Evolutionary conservation across 2,888 invertebrate species (phyloP).

Genomic region (Molorchus minor): DNA sequence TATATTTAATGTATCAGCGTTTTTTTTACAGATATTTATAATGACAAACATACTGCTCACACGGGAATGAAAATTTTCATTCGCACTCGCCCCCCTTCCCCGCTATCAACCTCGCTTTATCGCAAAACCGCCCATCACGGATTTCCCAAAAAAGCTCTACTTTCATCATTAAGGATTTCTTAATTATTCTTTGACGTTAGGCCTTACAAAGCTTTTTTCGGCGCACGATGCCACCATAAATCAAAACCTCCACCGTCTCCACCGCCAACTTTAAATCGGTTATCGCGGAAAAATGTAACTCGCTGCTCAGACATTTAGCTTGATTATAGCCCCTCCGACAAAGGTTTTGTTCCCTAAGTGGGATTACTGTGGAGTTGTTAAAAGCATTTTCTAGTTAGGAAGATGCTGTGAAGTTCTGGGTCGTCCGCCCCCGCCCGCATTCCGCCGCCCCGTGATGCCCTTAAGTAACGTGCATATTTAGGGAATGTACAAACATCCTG

Average conservation of each 20-base stretch:
- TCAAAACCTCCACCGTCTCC: slow-evolving; percentile 10
- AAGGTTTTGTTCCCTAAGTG: slow-evolving; percentile 48
- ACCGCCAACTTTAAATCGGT: slow-evolving; percentile 2
- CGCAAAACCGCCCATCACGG: too few species aligned
- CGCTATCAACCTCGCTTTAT: too few species aligned
- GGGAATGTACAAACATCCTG: slow-evolving; percentile 6
- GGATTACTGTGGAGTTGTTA: slow-evolving; percentile 55
- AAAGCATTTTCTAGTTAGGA: slow-evolving; percentile 59
- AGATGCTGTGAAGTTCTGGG: slow-evolving; percentile 41
- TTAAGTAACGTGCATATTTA: slow-evolving; percentile 24
- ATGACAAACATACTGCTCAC: too few species aligned
- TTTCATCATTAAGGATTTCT: neutral
- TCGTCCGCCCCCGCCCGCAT: slow-evolving; percentile 18
- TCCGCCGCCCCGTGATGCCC: slow-evolving; percentile 4
- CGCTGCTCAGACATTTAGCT: slow-evolving; percentile 36
- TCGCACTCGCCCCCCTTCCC: too few species aligned
- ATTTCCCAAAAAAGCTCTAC: neutral
- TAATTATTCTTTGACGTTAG: neutral
- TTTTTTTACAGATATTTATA: too few species aligned
- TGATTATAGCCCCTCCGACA: slow-evolving; percentile 39
- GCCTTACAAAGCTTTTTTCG: neutral
- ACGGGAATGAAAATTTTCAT: too few species aligned
- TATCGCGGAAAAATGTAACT: slow-evolving; percentile 29
- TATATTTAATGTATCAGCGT: too few species aligned
- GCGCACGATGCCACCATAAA: slow-evolving; percentile 3